These are phyloP conservation scores for Australoheros facetus DNA, from an alignment of 2,797 vertebrate genomes.

Conservation along the genomic window DNA sequence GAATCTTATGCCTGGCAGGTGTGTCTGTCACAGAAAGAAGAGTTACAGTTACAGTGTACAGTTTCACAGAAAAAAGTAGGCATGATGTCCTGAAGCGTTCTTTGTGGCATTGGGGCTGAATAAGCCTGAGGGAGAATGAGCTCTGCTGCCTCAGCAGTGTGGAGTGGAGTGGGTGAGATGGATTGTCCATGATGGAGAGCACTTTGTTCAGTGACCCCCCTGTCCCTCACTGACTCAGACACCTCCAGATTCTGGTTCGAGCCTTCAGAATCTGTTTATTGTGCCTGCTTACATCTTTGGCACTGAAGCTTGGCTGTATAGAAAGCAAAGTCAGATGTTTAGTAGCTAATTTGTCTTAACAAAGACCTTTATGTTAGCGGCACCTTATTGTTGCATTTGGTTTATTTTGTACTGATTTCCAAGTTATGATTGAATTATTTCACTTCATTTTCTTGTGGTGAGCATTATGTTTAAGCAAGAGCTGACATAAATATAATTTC, in stretches of 20 bases:
- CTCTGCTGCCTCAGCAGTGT: not conserved
- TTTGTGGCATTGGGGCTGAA: not conserved
- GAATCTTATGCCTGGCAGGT: no score
- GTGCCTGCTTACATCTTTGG: not conserved
- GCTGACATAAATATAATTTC: not conserved
- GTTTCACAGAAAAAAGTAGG: not conserved
- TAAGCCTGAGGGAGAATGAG: not conserved
- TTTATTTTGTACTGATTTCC: not conserved
- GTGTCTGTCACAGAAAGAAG: not conserved
- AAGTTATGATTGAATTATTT: not conserved
- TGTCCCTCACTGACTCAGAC: not conserved
- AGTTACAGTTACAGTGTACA: not conserved
- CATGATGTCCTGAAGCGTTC: not conserved
- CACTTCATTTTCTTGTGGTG: not conserved
- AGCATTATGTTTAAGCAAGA: not conserved
- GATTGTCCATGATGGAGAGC: not conserved
- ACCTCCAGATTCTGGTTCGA: not conserved
- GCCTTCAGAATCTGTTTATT: not conserved
- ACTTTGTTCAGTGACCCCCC: not conserved
- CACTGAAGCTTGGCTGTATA: not conserved
- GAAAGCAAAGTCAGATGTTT: no score
- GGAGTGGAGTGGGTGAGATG: not conserved
- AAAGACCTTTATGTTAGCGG: no score
- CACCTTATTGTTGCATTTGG: not conserved
- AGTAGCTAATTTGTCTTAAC: no score